These are phyloP conservation scores for Pachycephus smyrnensis DNA, from an alignment of 2,888 invertebrate species.

Conservation along the genomic window DNA sequence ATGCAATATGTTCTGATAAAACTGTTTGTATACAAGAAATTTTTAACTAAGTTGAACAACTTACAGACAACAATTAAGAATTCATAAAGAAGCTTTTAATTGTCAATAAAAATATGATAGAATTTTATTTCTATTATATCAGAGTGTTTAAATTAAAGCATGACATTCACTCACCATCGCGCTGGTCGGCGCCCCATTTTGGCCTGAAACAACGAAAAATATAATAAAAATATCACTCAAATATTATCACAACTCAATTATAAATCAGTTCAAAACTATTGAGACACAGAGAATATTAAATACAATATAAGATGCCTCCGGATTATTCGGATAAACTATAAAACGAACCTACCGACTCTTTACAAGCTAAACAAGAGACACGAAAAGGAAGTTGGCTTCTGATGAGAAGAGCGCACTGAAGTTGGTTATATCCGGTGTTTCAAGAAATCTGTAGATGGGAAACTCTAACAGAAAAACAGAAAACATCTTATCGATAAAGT, in stretches of 20 bases:
- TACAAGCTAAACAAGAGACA: slow-evolving; percentile 30
- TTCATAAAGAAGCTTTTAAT: neutral
- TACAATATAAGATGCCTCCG: slow-evolving; percentile 28
- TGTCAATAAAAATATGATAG: neutral
- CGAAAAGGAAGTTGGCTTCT: slow-evolving; percentile 34
- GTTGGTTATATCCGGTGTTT: slow-evolving; percentile 16
- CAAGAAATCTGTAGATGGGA: neutral
- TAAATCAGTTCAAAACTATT: slow-evolving; percentile 8
- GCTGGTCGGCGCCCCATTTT: slow-evolving; percentile 99
- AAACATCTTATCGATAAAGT: neutral
- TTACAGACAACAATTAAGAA: neutral
- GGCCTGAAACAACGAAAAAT: slow-evolving; percentile 67
- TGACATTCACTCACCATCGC: slow-evolving; percentile 84
- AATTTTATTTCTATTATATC: neutral
- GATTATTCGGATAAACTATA: slow-evolving; percentile 32
- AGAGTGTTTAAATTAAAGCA: slow-evolving; percentile 21
- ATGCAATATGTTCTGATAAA: neutral
- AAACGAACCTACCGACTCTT: slow-evolving; percentile 32
- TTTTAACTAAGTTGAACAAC: neutral
- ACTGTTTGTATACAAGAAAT: neutral
- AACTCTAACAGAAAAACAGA: neutral
- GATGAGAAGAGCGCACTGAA: slow-evolving; percentile 3
- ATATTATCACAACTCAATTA: slow-evolving; percentile 31
- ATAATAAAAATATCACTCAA: slow-evolving; percentile 27
- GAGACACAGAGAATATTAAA: neutral